Evolutionary conservation across 2,113 vertebrate genomes (phyloP), one percentile per base, ranked within the genome.

Genomic region (Hystrix brachyura): DNA sequence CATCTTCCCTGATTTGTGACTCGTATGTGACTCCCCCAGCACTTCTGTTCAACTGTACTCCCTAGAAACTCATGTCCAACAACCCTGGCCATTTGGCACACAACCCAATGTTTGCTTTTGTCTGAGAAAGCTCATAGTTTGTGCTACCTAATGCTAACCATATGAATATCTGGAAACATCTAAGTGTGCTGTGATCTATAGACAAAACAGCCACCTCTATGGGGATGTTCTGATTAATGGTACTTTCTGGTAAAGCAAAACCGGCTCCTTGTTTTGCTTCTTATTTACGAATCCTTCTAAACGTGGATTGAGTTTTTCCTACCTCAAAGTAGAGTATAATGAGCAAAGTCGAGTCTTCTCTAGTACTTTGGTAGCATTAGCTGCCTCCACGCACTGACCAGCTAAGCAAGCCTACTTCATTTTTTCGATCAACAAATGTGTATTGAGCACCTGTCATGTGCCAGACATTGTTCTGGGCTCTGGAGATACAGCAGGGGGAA

Each of bases 101-200:
- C 10, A 27, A 21, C 19, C 64, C 90, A 80, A 21, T 69, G 27
- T 85, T 90, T 93, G 74, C 23, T 95, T 91, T 86, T 81, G 80
- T 94, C 93, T 84, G 69, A 87, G 86, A 83, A 93, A 89, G 62
- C 86, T 64, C 57, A 34, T 64, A 23, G 55, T 74, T 76, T 72
- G 59, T 91, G 43, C 72, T 85, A 64, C 76, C 95, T 87, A 87
- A 96, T 90, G 78, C 81, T 80, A 90, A 85, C 94, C 84, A 96
- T 78, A 79, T 87, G 76, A 90, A 48, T 96, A 87, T 94, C 95
- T 90, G 92, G 89, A 87, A 95, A 86, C 57, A 69, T 86, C 90
- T 62, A 19, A 87, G 90, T 72, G 46, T 25, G 25, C 87, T 87
- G 69, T 57, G 29, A 17, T 64, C 82, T 76, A 67, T 5, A 94